Percentiles rank a stretch among this genome's conserved stretches.
Conservation (phyloP, 2,888 invertebrate genomes). For the Fabriciana adippe region DNA sequence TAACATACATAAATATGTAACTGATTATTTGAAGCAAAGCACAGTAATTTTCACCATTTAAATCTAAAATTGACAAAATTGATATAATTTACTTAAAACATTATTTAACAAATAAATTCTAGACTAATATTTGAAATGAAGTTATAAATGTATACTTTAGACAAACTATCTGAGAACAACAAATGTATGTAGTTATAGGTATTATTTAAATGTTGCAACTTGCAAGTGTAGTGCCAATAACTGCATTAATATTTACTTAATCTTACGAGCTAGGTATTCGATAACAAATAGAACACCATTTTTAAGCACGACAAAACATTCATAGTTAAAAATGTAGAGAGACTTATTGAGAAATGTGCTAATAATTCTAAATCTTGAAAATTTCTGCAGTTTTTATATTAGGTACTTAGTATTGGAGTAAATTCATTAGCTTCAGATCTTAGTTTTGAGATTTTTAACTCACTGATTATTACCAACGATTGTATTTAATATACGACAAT, state of each 20-base stretch:
- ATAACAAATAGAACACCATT: slow-evolving; percentile 83
- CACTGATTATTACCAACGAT: slow-evolving; percentile 53
- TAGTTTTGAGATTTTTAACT: slow-evolving; percentile 62
- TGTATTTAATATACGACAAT: slow-evolving; percentile 48
- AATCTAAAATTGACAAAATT: slow-evolving; percentile 82
- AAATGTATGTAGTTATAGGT: background rate
- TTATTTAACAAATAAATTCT: slow-evolving; percentile 57
- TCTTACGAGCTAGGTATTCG: slow-evolving; percentile 81
- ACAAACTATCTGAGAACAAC: slow-evolving; percentile 7
- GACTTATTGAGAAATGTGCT: slow-evolving; percentile 83
- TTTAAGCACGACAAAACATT: slow-evolving; percentile 84
- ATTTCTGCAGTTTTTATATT: slow-evolving; percentile 60
- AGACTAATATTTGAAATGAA: slow-evolving; percentile 55
- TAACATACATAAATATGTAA: slow-evolving; percentile 35
- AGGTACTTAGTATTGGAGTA: slow-evolving; percentile 57
- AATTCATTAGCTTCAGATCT: slow-evolving; percentile 75
- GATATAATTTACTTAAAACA: slow-evolving; percentile 78
- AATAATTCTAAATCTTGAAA: slow-evolving; percentile 79
- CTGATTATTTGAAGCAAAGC: slow-evolving; percentile 55
- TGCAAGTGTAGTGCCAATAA: slow-evolving; percentile 80
- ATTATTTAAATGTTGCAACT: slow-evolving; percentile 6
- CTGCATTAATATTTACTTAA: slow-evolving; percentile 79
- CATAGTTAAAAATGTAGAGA: slow-evolving; percentile 83
- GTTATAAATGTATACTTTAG: slow-evolving; percentile 29
- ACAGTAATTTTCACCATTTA: slow-evolving; percentile 66